Evolutionary conservation across 2,113 vertebrate species (phyloP).

Genomic region (Aspidoscelis tigris): DNA sequence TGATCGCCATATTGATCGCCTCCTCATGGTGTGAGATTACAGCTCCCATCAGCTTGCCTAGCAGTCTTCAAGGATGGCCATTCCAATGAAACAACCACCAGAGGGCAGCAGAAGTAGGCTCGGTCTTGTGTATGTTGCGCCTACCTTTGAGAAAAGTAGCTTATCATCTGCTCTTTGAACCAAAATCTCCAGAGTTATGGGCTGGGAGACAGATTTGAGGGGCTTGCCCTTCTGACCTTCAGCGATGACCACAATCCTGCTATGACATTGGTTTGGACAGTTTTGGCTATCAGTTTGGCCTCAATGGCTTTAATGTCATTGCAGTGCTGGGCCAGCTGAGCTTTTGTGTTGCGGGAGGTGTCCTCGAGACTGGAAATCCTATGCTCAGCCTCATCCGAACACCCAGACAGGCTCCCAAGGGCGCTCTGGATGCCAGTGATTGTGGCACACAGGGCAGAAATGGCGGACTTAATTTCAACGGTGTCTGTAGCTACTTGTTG

Average conservation of each 20-base stretch:
- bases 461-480: neutral
- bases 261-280: slow-evolving; percentile 8
- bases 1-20: too few relatives aligned
- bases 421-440: neutral
- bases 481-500: slow-evolving; percentile 11
- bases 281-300: slow-evolving; percentile 4
- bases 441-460: neutral
- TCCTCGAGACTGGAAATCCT: slow-evolving; percentile 17
- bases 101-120: neutral
- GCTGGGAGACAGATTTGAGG: slow-evolving; percentile 1
- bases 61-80: too few relatives aligned
- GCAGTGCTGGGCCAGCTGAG: slow-evolving; percentile 7
- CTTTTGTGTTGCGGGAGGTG: slow-evolving; percentile 4
- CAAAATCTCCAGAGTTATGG: neutral
- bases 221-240: neutral
- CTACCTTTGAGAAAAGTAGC: too few relatives aligned
- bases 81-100: too few relatives aligned
- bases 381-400: neutral
- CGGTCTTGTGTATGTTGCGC: neutral
- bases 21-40: too few relatives aligned
- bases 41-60: too few relatives aligned
- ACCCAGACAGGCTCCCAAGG: neutral
- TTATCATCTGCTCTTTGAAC: neutral
- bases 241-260: neutral
- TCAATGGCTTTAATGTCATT: slow-evolving; percentile 13